Evolutionary conservation across 2,113 vertebrate genomes (phyloP).

Genomic region (Halcyon senegalensis): DNA sequence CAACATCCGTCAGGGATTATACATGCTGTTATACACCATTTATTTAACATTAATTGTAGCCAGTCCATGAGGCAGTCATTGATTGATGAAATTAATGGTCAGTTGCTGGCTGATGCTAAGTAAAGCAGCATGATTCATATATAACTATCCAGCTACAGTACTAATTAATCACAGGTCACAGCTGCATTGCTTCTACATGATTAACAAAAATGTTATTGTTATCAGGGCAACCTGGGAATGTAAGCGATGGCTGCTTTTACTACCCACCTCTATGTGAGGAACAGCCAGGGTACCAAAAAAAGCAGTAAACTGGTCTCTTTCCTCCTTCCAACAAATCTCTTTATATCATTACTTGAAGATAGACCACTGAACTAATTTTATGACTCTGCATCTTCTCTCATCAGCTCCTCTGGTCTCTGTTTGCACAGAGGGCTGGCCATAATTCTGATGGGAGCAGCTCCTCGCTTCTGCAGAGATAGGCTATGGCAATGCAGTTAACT

Average conservation of each 20-base stretch:
- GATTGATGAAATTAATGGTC: slow-evolving; percentile 6
- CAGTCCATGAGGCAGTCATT: background rate
- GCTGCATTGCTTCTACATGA: background rate
- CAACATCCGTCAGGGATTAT: background rate
- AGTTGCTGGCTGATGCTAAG: background rate
- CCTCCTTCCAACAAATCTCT: background rate
- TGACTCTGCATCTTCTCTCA: background rate
- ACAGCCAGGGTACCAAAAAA: background rate
- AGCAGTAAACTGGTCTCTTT: background rate
- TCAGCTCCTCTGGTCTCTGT: background rate
- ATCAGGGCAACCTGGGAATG: fast-evolving
- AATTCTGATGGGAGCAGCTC: background rate
- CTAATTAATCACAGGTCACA: background rate
- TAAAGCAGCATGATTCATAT: background rate
- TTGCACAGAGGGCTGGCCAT: background rate
- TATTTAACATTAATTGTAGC: background rate
- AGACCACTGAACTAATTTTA: background rate
- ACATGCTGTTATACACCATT: background rate
- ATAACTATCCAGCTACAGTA: background rate
- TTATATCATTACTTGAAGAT: background rate
- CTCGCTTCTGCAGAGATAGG: background rate
- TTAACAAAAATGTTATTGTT: background rate
- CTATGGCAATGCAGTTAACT: background rate
- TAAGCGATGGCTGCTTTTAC: background rate
- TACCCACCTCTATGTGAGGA: background rate